Percentiles rank a stretch among this genome's conserved stretches.
These are phyloP conservation scores for Eurypyga helias DNA, from an alignment of 2,113 vertebrate species.

Conservation along the genomic window DNA sequence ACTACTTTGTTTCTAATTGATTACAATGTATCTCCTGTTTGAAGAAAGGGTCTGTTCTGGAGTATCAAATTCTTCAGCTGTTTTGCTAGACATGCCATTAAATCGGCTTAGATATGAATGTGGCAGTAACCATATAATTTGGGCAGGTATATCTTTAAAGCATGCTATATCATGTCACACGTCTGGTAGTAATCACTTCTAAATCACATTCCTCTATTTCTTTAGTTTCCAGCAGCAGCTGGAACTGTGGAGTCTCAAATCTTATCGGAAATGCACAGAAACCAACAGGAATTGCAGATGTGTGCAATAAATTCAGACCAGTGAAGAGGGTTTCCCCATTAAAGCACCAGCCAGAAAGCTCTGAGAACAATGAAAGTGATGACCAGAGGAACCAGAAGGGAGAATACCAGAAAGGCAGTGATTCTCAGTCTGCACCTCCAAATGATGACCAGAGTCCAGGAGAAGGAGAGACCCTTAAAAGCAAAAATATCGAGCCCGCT, in stretches of 20 bases:
- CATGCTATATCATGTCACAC: not conserved
- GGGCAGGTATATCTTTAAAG: not conserved
- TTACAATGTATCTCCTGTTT: not conserved
- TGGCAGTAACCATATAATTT: not conserved
- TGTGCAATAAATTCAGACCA: constrained; percentile 94
- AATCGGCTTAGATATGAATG: not conserved
- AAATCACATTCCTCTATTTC: constrained; percentile 3
- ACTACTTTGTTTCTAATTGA: not conserved
- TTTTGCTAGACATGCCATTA: not conserved
- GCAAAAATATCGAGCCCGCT: constrained; percentile 65
- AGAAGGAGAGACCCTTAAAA: constrained; percentile 74
- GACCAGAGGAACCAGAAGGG: constrained; percentile 79
- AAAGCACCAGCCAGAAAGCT: constrained; percentile 93
- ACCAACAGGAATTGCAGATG: constrained; percentile 90
- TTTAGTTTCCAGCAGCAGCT: constrained; percentile 88
- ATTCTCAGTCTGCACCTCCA: constrained; percentile 65
- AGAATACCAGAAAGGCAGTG: constrained; percentile 79
- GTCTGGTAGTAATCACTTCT: not conserved
- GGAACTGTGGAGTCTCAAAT: constrained; percentile 87
- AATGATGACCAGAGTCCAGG: constrained; percentile 61
- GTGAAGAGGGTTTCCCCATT: constrained; percentile 96
- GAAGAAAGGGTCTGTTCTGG: not conserved
- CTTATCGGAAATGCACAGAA: constrained; percentile 86
- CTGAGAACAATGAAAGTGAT: constrained; percentile 87
- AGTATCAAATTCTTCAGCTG: not conserved